Percentiles rank a stretch among this genome's conserved stretches.
Conservation (phyloP, 1,140 invertebrate species). For the Bombus consobrinus region DNA sequence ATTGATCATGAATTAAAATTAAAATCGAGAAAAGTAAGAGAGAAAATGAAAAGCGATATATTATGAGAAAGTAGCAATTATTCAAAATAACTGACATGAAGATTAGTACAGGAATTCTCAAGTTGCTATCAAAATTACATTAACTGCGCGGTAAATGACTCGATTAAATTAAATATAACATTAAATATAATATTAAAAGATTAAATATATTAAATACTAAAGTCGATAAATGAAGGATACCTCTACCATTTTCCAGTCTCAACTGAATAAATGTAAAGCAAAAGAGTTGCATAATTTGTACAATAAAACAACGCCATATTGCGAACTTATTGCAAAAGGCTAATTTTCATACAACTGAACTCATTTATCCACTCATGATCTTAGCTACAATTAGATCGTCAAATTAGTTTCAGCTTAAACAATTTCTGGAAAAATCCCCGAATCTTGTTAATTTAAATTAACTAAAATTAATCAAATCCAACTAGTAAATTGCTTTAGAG, state of each 20-base stretch:
- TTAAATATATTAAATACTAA: too few species aligned
- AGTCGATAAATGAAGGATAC: not conserved
- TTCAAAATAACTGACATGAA: not conserved
- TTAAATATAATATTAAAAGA: too few species aligned
- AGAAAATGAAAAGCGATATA: not conserved
- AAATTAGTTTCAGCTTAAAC: too few species aligned
- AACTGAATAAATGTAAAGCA: not conserved
- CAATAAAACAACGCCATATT: not conserved
- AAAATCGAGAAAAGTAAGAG: not conserved
- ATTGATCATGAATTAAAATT: not conserved
- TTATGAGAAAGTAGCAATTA: not conserved
- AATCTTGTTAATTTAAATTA: too few species aligned
- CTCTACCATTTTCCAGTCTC: not conserved
- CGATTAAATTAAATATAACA: too few species aligned
- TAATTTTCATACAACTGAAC: not conserved
- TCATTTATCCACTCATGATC: not conserved
- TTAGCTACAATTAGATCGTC: not conserved
- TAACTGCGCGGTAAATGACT: not conserved
- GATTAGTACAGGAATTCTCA: not conserved
- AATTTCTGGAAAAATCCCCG: too few species aligned
- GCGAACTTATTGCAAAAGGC: not conserved
- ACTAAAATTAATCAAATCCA: not conserved
- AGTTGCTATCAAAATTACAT: not conserved
- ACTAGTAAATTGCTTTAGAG: not conserved
- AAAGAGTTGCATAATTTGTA: not conserved